Evolutionary conservation across 2,797 vertebrate species (phyloP), one percentile per base, ranked within the genome.

Genomic region (Serranus cabrilla): DNA sequence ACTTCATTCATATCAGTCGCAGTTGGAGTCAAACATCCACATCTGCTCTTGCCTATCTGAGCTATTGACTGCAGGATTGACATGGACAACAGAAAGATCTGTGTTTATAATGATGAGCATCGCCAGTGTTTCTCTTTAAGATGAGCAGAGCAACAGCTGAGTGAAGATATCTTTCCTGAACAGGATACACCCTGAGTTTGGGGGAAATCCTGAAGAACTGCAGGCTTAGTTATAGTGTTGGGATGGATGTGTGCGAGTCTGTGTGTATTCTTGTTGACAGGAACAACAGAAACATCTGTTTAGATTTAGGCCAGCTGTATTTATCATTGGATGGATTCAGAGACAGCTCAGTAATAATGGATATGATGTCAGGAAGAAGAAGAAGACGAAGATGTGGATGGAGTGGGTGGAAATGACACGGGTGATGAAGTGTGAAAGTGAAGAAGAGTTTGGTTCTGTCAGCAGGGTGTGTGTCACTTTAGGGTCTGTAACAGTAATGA

Each of bases 271-370:
- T 21, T 63, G 42, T 51, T 55, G 69, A 71, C 54, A 43, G 25
- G 31, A 49, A 66, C 51, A 68, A 49, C 61, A 70, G 40, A 21
- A 11, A 43, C 68, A 76, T 80, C 60, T 55, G 65, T 74, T 78
- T 40, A 61, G 60, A 63, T 71, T 37, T 40, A 47, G 71, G 43
- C 40, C 66, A 71, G 63, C 47, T 62, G 62, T 73, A 59, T 82
- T 76, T 74, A 70, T 83, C 64, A 67, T 54, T 66, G 71, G 50
- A 49, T 66, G 55, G 63, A 76, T 60, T 17, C 14, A 51, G 62
- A 74, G 40, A 62, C 37, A 50, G 46, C 40, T 58, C 21, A 34
- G n/a, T 2, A 46, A n/a, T 40, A 18, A 39, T 13, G 18, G 39
- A 51, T 57, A 18, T 21, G 17, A 40, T 23, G 49, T 23, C 18